phyloP scores from a whole-genome alignment of 2,797 vertebrate genomes.

The Dipus sagitta region DNA sequence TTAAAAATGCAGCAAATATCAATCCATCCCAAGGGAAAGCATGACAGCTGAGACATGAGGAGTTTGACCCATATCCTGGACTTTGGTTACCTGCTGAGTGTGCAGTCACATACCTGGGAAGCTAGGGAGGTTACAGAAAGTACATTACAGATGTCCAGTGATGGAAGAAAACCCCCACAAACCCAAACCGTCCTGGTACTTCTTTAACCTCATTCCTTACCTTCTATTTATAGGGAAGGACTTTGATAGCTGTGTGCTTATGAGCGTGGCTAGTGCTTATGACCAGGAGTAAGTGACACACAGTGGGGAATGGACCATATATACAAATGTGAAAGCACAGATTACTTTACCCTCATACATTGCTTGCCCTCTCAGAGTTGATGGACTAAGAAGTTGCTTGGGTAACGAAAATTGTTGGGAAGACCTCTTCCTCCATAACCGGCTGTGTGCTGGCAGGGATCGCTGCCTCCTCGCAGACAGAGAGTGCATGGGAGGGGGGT shows the following conservation, averaged over 20 bases:
- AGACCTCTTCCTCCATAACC: not conserved
- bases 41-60: conserved; percentile 6
- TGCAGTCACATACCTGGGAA: not conserved
- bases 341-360: not conserved
- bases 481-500: not conserved
- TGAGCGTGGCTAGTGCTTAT: not conserved
- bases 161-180: not conserved
- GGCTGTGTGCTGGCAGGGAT: not conserved
- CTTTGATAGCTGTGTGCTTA: not conserved
- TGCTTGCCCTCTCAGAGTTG: not conserved
- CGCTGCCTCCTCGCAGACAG: not conserved
- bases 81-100: conserved; percentile 10
- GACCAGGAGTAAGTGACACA: not conserved
- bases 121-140: not conserved
- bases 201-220: conserved; percentile 1
- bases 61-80: conserved; percentile 50
- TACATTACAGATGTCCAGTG: not conserved
- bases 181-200: not conserved
- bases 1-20: conserved; percentile 53
- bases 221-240: conserved; percentile 13
- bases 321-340: not conserved
- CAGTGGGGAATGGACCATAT: not conserved
- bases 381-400: not conserved
- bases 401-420: not conserved
- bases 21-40: conserved; percentile 51